phyloP scores from a whole-genome alignment of 2,113 vertebrate genomes.

The Bujurquina vittata region DNA sequence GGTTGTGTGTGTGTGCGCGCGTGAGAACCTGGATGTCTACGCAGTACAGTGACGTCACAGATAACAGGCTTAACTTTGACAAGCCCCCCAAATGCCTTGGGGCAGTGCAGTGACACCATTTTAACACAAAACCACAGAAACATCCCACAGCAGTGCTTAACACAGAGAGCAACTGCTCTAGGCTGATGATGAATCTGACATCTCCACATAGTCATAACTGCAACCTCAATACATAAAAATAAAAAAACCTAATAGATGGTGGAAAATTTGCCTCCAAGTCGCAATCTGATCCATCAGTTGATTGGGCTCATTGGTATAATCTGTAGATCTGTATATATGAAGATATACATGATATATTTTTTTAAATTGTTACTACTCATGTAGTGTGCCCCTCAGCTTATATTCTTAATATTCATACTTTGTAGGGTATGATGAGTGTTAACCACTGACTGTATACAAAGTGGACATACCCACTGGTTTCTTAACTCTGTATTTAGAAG shows the following conservation, averaged over 20 bases:
- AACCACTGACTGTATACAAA: background rate
- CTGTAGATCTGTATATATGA: too few relatives aligned
- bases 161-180: slow-evolving; percentile 21
- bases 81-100: slow-evolving; percentile 25
- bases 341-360: background rate
- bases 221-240: background rate
- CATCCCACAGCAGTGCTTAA: slow-evolving; percentile 40
- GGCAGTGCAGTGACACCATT: slow-evolving; percentile 58
- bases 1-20: slow-evolving; percentile 7
- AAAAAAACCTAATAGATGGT: background rate
- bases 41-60: slow-evolving; percentile 44
- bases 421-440: background rate
- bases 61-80: slow-evolving; percentile 65
- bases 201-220: slow-evolving; percentile 1
- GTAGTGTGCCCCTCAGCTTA: background rate
- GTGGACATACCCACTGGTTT: too few relatives aligned
- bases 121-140: slow-evolving; percentile 53
- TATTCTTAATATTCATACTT: background rate
- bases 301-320: background rate
- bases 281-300: background rate
- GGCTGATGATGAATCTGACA: slow-evolving; percentile 34
- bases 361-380: background rate
- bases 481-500: too few relatives aligned
- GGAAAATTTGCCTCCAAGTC: background rate
- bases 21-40: background rate